phyloP scores from a whole-genome alignment of 2,113 vertebrate species.

The Coryphaenoides rupestris region DNA sequence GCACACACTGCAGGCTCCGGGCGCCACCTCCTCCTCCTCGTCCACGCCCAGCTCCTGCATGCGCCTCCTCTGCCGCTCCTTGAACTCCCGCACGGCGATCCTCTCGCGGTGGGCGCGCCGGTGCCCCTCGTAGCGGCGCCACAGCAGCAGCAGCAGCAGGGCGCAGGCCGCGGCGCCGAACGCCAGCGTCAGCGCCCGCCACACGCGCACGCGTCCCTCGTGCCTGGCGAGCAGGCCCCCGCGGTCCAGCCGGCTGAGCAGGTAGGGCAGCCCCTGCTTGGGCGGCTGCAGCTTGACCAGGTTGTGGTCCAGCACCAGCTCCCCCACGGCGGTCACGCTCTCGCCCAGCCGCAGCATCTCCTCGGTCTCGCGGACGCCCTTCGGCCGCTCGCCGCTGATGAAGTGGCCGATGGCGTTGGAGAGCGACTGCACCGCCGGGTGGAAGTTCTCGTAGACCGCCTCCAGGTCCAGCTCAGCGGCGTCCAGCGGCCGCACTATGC shows the following conservation, averaged over 20 bases:
- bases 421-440: conserved; percentile 84
- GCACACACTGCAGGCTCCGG: conserved; percentile 79
- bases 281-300: conserved; percentile 88
- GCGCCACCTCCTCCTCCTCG: conserved; percentile 59
- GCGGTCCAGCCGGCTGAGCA: conserved; percentile 80
- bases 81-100: conserved; percentile 76
- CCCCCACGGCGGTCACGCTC: conserved; percentile 82
- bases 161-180: conserved; percentile 76
- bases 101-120: conserved; percentile 64
- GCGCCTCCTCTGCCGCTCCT: conserved; percentile 73
- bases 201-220: conserved; percentile 68
- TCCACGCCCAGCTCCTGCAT: conserved; percentile 45
- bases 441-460: conserved; percentile 88
- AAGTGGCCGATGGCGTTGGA: conserved; percentile 84
- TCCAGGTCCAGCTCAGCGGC: conserved; percentile 83
- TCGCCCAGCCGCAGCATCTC: conserved; percentile 89
- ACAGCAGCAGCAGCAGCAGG: conserved; percentile 75
- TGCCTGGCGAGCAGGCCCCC: conserved; percentile 78
- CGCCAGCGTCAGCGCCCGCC: conserved; percentile 76
- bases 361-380: conserved; percentile 88
- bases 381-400: conserved; percentile 88
- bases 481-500: conserved; percentile 83
- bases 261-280: conserved; percentile 86
- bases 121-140: conserved; percentile 71
- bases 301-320: conserved; percentile 85